Evolutionary conservation across 2,797 vertebrate species (phyloP), one percentile per base, ranked within the genome.

Genomic region (Luscinia megarhynchos): DNA sequence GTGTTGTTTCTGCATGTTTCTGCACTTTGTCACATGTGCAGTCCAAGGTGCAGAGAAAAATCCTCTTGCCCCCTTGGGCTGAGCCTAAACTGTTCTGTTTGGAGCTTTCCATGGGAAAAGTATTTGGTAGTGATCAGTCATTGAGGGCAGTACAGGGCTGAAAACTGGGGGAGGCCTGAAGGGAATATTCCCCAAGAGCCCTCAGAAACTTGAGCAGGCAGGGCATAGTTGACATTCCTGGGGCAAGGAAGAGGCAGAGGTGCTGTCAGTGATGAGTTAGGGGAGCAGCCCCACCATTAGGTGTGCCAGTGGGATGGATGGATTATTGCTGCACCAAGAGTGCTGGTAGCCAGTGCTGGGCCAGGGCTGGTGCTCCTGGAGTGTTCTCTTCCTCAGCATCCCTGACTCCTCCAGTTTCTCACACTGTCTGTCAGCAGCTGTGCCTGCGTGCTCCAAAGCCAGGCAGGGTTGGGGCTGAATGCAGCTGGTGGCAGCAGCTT

Each of bases 401-500:
- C 30, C 14, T 19, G 14, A 66, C 40, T 32, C 34, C 61, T 43
- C 41, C 57, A 78, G 20, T 80, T 24, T 70, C 32, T 50, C 50
- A 12, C 0, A 1, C 41, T n/a, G 1, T 20, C 23, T 7, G 3
- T 40, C 48, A 59, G 50, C 4, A 9, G 10, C 43, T 50, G 38
- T 78, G 66, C 38, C 54, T 54, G 17, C 22, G 7, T 23, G 13
- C n/a, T 5, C 0, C 0, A 48, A 48, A 73, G 20, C 26, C 36
- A 29, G 36, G 29, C 67, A 81, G 29, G 23, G 21, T 30, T 21
- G 59, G 7, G n/a, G 17, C 43, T 84, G 38, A 48, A 45, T 81
- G 46, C 34, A 40, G 41, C 66, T 82, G 63, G 48, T 93, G 55
- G 69, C 55, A 86, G 78, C 64, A 88, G 58, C 38, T 81, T 82